Evolutionary conservation across 2,888 invertebrate genomes (phyloP).

Genomic region (Eremobia ochroleuca): DNA sequence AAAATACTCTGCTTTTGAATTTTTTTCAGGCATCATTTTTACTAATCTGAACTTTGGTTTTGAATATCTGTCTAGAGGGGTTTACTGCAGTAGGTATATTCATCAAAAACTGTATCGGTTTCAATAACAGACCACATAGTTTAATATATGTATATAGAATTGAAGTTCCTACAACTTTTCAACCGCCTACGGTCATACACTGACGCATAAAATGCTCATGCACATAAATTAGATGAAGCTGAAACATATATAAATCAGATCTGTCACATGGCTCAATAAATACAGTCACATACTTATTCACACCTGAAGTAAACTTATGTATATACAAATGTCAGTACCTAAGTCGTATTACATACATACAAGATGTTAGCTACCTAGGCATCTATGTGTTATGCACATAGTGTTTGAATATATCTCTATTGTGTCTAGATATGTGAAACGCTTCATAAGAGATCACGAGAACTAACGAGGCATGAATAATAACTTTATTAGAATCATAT

Average conservation of each 20-base stretch:
- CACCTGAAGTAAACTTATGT: slow-evolving; percentile 53
- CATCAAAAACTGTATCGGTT: not conserved
- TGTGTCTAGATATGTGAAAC: slow-evolving; percentile 74
- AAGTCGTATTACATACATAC: slow-evolving; percentile 9
- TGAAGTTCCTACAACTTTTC: not conserved
- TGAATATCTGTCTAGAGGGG: not conserved
- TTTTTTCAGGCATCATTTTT: not conserved
- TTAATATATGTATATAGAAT: not conserved
- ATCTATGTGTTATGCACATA: slow-evolving; percentile 44
- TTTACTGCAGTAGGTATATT: not conserved
- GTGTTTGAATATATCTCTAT: slow-evolving; percentile 56
- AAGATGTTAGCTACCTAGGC: slow-evolving; percentile 1
- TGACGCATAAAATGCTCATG: slow-evolving; percentile 10
- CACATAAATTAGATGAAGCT: slow-evolving; percentile 27
- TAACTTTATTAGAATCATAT: slow-evolving; percentile 63
- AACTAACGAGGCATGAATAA: slow-evolving; percentile 76
- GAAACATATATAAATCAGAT: slow-evolving; percentile 33
- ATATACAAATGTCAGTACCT: slow-evolving; percentile 23
- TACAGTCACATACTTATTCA: slow-evolving; percentile 37
- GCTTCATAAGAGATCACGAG: slow-evolving; percentile 79
- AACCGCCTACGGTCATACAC: slow-evolving; percentile 9
- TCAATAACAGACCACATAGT: not conserved
- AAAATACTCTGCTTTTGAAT: not conserved
- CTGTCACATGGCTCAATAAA: slow-evolving; percentile 45
- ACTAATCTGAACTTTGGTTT: not conserved